These are phyloP conservation scores for Drosophila leonis DNA, from an alignment of 2,888 invertebrate genomes.

Conservation along the genomic window DNA sequence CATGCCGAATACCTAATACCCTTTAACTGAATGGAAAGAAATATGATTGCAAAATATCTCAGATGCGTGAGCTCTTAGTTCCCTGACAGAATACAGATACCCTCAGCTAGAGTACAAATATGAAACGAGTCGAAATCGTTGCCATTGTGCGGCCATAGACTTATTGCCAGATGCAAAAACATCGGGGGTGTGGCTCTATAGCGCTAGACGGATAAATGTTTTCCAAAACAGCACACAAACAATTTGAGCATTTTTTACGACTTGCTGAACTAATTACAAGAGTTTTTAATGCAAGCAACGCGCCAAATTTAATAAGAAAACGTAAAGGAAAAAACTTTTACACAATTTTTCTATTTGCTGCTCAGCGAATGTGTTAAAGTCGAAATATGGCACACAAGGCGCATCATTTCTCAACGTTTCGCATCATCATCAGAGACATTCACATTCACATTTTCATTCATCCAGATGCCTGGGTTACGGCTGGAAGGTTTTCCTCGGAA, in stretches of 20 bases:
- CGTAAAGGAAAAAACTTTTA: slow-evolving; percentile 15
- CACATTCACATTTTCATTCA: slow-evolving; percentile 47
- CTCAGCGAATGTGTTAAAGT: slow-evolving; percentile 21
- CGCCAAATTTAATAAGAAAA: slow-evolving; percentile 25
- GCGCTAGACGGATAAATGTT: slow-evolving; percentile 44
- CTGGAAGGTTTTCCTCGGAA: slow-evolving; percentile 46
- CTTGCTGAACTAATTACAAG: slow-evolving; percentile 65
- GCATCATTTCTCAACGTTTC: slow-evolving; percentile 33
- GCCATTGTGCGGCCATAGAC: slow-evolving; percentile 31
- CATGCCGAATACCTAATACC: slow-evolving; percentile 9
- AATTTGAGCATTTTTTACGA: slow-evolving; percentile 58
- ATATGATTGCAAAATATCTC: not conserved
- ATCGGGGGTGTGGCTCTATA: slow-evolving; percentile 24
- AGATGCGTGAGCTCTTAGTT: not conserved
- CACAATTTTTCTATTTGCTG: slow-evolving; percentile 10
- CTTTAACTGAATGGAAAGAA: not conserved
- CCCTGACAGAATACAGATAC: not conserved
- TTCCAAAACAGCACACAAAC: slow-evolving; percentile 44
- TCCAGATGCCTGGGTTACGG: slow-evolving; percentile 24
- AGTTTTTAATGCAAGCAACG: slow-evolving; percentile 31
- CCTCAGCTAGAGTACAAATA: not conserved
- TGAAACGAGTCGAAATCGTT: slow-evolving; percentile 25
- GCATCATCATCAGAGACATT: slow-evolving; percentile 30
- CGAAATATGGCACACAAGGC: slow-evolving; percentile 37
- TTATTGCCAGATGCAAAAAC: slow-evolving; percentile 45